Evolutionary conservation across 1,140 invertebrate species (phyloP), one percentile per base, ranked within the genome.

Genomic region (Drosophila kikkawai): DNA sequence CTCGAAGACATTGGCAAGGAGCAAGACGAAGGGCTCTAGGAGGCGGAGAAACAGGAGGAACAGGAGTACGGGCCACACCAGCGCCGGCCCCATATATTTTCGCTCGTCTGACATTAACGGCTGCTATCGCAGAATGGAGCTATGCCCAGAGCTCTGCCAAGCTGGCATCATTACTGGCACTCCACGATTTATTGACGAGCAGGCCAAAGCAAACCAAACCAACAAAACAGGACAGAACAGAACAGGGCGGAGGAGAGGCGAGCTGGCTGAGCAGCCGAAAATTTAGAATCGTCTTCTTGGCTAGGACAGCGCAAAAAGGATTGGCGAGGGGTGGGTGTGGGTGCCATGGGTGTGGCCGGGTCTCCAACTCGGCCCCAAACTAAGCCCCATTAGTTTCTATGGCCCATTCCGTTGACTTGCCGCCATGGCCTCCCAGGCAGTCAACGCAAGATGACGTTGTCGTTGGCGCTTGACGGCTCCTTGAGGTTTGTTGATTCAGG

Each of bases 21-120:
- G 53, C 36, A 15, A 22, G 19, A 9, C 8, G 29, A 34, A 44
- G 34, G 13, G 34, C 29, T 39, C 32, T 29, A n/a, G 39, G 57
- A 9, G 67, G 48, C 22, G 42, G 26, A 12, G 58, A 56, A 32
- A 45, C 9, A 13, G 36, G n/a, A 41, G 39, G 22, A 12, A 42
- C 12, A 13, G 37, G 15, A 34, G 55, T 11, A 15, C 7, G 34
- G 36, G 44, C 53, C 22, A 34, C 39, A 51, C 57, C 57, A 53
- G 41, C 57, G 51, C 51, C 42, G 74, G 42, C 50, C 51, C 75
- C 80, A 92, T 92, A 92, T 92, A 92, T 92, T 92, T 92, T 86
- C 84, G 70, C 80, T 85, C 85, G 84, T 90, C 91, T 92, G 91
- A 92, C 91, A 92, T 86, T 92, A 92, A 92, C 91, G 84, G 84